Conservation (phyloP, 2,113 vertebrate species). For the Burhinus bistriatus region DNA sequence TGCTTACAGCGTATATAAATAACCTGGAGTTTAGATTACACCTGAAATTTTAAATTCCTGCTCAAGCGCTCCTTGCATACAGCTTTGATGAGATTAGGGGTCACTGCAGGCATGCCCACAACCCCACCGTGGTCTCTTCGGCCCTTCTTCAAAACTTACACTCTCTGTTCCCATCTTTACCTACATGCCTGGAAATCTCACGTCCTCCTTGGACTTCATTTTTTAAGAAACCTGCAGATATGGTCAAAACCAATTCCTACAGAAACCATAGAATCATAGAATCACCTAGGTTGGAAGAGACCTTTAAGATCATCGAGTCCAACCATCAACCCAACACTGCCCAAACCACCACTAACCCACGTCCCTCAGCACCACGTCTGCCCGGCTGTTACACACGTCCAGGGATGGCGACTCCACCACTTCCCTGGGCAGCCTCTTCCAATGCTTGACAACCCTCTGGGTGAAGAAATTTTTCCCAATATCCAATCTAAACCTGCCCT, state of each 20-base stretch:
- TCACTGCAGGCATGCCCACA: background rate
- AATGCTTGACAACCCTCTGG: no score
- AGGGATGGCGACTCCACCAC: no score
- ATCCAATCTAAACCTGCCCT: no score
- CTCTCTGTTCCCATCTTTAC: background rate
- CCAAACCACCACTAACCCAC: no score
- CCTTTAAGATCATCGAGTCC: no score
- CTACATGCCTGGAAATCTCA: fast-evolving
- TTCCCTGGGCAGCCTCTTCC: no score
- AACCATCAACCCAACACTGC: no score
- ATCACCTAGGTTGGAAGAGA: no score
- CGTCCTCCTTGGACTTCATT: fast-evolving
- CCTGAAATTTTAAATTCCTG: background rate
- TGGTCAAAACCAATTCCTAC: fast-evolving
- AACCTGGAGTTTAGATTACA: fast-evolving
- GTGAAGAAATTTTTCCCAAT: no score
- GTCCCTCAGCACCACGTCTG: no score
- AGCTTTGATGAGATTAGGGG: background rate
- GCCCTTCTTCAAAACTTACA: background rate
- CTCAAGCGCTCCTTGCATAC: fast-evolving
- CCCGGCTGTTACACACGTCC: no score
- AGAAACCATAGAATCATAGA: background rate
- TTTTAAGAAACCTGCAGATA: background rate
- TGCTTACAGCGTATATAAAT: fast-evolving
- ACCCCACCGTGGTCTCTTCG: fast-evolving